Evolutionary conservation across 2,113 vertebrate species (phyloP).

Genomic region (Paracyprichromis sp.): DNA sequence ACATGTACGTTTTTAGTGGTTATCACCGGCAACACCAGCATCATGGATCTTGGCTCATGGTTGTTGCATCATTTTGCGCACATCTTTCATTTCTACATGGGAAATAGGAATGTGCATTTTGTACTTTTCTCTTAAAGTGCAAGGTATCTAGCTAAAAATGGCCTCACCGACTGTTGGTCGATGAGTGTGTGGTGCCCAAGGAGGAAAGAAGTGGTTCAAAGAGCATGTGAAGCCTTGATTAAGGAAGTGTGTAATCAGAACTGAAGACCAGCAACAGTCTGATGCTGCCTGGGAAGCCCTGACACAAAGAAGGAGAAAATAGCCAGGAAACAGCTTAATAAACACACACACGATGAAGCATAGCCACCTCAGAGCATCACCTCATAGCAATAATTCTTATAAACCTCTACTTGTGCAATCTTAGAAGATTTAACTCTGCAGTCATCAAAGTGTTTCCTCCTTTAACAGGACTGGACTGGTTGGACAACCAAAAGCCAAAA

Average conservation of each 20-base stretch:
- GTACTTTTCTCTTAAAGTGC: not conserved
- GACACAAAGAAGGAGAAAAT: not conserved
- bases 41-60: no score
- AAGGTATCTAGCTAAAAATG: not conserved
- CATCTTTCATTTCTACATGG: not conserved
- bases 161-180: not conserved
- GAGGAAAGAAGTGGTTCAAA: conserved; percentile 18
- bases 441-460: not conserved
- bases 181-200: not conserved
- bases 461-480: not conserved
- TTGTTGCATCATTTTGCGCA: not conserved
- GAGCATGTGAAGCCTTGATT: conserved; percentile 22
- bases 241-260: conserved; percentile 30
- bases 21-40: not conserved
- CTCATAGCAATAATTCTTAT: not conserved
- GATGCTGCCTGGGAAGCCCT: conserved; percentile 9
- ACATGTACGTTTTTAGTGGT: not conserved
- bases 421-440: not conserved
- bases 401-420: not conserved
- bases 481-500: not conserved
- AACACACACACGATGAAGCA: not conserved
- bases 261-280: conserved; percentile 24
- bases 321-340: not conserved
- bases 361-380: not conserved
- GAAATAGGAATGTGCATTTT: not conserved